Evolutionary conservation across 2,888 invertebrate genomes (phyloP).

Genomic region (Oligia strigilis): DNA sequence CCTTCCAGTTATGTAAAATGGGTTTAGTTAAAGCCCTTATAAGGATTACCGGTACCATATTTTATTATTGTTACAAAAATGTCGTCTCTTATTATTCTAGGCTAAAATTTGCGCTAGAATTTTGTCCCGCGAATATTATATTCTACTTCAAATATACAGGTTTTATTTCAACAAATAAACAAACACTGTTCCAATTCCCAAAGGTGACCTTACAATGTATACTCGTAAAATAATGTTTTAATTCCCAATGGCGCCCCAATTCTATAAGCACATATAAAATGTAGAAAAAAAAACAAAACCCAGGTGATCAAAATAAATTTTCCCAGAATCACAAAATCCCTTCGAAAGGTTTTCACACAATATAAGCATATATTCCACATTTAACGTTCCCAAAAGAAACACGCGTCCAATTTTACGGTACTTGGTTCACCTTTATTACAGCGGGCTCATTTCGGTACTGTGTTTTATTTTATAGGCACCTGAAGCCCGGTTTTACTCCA

Average conservation of each 20-base stretch:
- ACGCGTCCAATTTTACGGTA: conserved; percentile 62
- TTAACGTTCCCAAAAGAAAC: conserved; percentile 58
- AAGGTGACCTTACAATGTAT: conserved; percentile 7
- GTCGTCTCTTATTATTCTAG: background rate
- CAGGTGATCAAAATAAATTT: conserved; percentile 37
- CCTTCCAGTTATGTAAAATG: background rate
- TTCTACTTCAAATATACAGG: background rate
- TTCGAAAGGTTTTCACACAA: conserved; percentile 43
- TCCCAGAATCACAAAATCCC: conserved; percentile 36
- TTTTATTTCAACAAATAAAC: conserved; percentile 21
- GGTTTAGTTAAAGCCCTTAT: too few species aligned
- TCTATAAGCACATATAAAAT: conserved; percentile 14
- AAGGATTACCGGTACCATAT: background rate
- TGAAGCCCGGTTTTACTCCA: conserved; percentile 50
- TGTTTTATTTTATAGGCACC: conserved; percentile 66
- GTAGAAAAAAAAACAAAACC: conserved; percentile 16
- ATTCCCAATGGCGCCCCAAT: conserved; percentile 28
- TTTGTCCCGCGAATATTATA: background rate
- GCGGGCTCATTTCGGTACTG: conserved; percentile 44
- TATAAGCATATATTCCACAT: conserved; percentile 43
- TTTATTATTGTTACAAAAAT: background rate
- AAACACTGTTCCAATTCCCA: conserved; percentile 6
- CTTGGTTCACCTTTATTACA: conserved; percentile 59
- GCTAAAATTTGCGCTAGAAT: background rate
- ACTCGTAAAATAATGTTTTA: conserved; percentile 14